Percentiles rank a stretch among this genome's conserved stretches.
phyloP scores from a whole-genome alignment of 2,888 invertebrate species.

The Platycheirus rosarum region DNA sequence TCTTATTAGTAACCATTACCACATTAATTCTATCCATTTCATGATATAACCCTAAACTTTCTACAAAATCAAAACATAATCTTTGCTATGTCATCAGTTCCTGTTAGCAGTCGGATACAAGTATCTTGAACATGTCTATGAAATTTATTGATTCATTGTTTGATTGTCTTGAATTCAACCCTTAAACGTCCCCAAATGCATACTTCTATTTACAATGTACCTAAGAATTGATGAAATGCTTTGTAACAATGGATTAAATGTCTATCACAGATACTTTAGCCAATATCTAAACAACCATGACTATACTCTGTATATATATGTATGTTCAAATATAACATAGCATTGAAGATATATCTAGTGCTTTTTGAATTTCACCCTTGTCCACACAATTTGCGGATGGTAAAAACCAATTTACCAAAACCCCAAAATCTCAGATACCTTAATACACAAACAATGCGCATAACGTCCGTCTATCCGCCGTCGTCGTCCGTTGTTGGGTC shows the following conservation, averaged over 20 bases:
- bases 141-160: constrained; percentile 16
- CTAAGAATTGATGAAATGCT: constrained; percentile 34
- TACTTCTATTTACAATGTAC: background rate
- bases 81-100: too few relatives aligned
- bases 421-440: constrained; percentile 54
- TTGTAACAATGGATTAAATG: constrained; percentile 45
- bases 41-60: too few relatives aligned
- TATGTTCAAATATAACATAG: constrained; percentile 20
- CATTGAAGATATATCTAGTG: background rate
- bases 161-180: constrained; percentile 2
- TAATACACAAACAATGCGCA: constrained; percentile 44
- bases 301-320: constrained; percentile 19
- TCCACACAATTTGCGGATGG: constrained; percentile 61
- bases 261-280: constrained; percentile 46
- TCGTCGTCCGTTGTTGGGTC: too few relatives aligned
- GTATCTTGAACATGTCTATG: background rate
- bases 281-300: constrained; percentile 52
- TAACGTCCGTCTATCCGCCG: constrained; percentile 2
- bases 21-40: too few relatives aligned
- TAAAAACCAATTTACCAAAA: constrained; percentile 68
- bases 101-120: too few relatives aligned
- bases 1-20: too few relatives aligned
- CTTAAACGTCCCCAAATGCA: constrained; percentile 17
- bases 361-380: constrained; percentile 58
- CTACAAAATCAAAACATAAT: too few relatives aligned